A percentile compares a stretch with the other conserved stretches of the same genome.
Conservation (phyloP, 2,113 vertebrate genomes). For the Oncorhynchus nerka region DNA sequence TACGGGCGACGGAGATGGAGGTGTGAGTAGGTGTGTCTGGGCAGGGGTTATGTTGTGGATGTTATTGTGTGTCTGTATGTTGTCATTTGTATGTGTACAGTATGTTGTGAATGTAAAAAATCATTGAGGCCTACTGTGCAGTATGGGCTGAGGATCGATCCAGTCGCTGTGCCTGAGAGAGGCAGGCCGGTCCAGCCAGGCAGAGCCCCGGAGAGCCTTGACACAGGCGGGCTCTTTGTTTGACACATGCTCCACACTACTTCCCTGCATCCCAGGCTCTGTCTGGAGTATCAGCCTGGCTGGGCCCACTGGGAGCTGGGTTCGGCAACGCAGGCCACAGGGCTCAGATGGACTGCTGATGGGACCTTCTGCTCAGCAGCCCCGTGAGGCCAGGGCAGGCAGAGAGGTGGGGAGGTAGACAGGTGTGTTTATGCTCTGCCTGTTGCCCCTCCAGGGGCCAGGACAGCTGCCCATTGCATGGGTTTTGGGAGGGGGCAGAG, state of each 20-base stretch:
- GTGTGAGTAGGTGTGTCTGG: too few species aligned
- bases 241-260: conserved; percentile 56
- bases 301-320: conserved; percentile 51
- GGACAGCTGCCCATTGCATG: conserved; percentile 48
- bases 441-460: conserved; percentile 47
- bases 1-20: too few species aligned
- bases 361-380: conserved; percentile 60
- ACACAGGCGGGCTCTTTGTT: conserved; percentile 30
- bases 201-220: conserved; percentile 45
- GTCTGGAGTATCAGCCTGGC: conserved; percentile 55
- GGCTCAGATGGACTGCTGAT: conserved; percentile 65
- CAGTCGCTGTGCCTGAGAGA: conserved; percentile 27
- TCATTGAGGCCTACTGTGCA: conserved; percentile 38
- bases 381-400: conserved; percentile 20
- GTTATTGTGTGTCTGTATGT: too few species aligned
- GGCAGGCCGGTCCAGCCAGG: conserved; percentile 46
- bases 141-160: conserved; percentile 51
- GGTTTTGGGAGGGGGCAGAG: conserved; percentile 35
- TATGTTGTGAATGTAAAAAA: too few species aligned
- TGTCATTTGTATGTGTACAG: too few species aligned
- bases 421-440: conserved; percentile 65
- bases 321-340: conserved; percentile 60
- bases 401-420: conserved; percentile 41
- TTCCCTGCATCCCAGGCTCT: conserved; percentile 26
- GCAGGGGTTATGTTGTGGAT: too few species aligned